These are phyloP conservation scores for Clarias platycephalus DNA, from an alignment of 2,797 vertebrate genomes.

Conservation along the genomic window DNA sequence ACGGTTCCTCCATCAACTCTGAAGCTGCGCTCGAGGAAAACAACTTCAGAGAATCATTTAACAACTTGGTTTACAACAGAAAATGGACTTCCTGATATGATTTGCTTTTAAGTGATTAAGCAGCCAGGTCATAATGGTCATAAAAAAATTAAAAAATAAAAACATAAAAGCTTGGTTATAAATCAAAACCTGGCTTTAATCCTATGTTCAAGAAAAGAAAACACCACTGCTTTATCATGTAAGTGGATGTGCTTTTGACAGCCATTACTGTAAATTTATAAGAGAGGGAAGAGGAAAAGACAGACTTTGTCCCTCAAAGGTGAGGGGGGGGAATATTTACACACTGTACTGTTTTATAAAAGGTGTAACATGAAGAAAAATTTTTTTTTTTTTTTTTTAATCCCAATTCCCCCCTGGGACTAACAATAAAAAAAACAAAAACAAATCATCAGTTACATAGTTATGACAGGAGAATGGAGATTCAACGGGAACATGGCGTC, in stretches of 20 bases:
- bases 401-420: no score
- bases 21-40: neutral
- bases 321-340: neutral
- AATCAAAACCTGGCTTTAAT: neutral
- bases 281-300: neutral
- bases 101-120: neutral
- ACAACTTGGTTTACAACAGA: neutral
- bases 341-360: neutral
- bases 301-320: neutral
- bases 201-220: neutral
- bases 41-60: constrained; percentile 16
- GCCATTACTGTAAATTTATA: constrained; percentile 10
- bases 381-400: no score
- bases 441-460: neutral
- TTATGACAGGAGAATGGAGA: neutral
- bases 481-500: neutral
- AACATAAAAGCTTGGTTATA: no score
- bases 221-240: neutral
- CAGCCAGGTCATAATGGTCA: neutral
- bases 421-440: no score
- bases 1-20: neutral
- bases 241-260: neutral
- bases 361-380: no score
- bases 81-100: neutral
- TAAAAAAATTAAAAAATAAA: no score